Base-by-base conservation (phyloP, 1,140 invertebrate species). In the Drosophila baimaii region DNA sequence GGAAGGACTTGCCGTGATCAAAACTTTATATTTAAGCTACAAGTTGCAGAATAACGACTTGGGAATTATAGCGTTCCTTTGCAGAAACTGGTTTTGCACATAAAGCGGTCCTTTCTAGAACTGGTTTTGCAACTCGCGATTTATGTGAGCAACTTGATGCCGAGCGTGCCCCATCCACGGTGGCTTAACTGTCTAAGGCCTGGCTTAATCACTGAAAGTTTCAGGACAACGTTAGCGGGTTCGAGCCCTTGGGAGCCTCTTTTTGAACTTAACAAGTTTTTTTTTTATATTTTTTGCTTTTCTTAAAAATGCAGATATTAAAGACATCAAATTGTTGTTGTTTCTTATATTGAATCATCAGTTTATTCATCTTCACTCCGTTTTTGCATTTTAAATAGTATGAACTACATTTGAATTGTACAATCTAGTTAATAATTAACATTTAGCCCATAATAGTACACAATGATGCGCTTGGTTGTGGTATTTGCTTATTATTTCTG, bases 381-480 rank as follows among this genome's bases (percentile, higher is more conserved):
- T 77, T 61, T 75, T 81, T 81, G 78, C 79, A 70, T 80, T 88
- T 86, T 86, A 86, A 86, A 86, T 86, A 86, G 84, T 86, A 86
- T 88, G 79, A 86, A 88, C 82, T 86, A 86, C 82, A 88, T 88
- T 86, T 86, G 82, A 86, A 86, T 88, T 88, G 66, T 86, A 86
- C 82, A 86, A 79, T 86, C 82, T 86, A 86, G 62, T 86, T 86
- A 86, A 79, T 88, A 88, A 82, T 88, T 86, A 88, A 88, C 83
- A 89, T 88, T 89, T 88, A 88, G 83, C 83, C 83, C 83, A 83
- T 83, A 88, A 89, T 80, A 83, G 79, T 89, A 80, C 83, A 89
- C 84, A 88, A 70, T 79, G 70, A 82, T 81, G 82, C 82, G 57
- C 76, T 55, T 70, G 51, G 51, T 52, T 52, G 17, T 52, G 33